Conservation (phyloP, 2,113 vertebrate species). For the Sinocyclocheilus rhinocerous region DNA sequence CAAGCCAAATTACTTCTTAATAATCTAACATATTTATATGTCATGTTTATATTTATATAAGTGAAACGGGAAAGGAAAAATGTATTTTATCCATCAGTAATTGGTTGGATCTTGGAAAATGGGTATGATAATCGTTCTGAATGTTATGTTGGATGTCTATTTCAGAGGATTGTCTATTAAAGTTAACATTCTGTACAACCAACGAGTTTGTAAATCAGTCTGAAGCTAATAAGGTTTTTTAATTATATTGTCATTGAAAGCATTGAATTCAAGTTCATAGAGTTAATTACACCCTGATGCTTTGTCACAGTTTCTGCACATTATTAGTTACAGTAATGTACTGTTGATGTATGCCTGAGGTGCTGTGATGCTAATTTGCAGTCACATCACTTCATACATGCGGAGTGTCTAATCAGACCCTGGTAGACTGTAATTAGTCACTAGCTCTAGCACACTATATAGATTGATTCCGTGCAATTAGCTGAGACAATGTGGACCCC, state of each 20-base stretch:
- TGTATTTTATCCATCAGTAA: not conserved
- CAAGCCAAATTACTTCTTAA: not conserved
- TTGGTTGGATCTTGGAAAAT: not conserved
- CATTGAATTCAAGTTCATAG: not conserved
- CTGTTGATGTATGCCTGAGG: constrained; percentile 63
- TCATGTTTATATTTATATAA: not conserved
- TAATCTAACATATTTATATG: not conserved
- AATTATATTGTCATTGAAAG: not conserved
- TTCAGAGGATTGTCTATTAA: not conserved
- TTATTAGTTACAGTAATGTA: constrained; percentile 58
- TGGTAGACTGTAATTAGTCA: constrained; percentile 66
- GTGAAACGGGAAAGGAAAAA: not conserved
- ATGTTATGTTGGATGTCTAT: not conserved
- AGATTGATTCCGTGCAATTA: constrained; percentile 72
- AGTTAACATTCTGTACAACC: constrained; percentile 1
- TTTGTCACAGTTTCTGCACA: constrained; percentile 6
- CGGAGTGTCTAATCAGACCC: constrained; percentile 63
- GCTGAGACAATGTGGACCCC: constrained; percentile 45
- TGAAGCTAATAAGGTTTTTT: not conserved
- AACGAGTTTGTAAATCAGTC: not conserved
- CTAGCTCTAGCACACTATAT: constrained; percentile 62
- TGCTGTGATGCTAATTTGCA: constrained; percentile 63
- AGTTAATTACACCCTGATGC: constrained; percentile 22
- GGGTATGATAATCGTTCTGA: not conserved
- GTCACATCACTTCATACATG: constrained; percentile 60